These are phyloP conservation scores for Syngnathoides biaculeatus DNA, from an alignment of 2,113 vertebrate species.

Conservation along the genomic window DNA sequence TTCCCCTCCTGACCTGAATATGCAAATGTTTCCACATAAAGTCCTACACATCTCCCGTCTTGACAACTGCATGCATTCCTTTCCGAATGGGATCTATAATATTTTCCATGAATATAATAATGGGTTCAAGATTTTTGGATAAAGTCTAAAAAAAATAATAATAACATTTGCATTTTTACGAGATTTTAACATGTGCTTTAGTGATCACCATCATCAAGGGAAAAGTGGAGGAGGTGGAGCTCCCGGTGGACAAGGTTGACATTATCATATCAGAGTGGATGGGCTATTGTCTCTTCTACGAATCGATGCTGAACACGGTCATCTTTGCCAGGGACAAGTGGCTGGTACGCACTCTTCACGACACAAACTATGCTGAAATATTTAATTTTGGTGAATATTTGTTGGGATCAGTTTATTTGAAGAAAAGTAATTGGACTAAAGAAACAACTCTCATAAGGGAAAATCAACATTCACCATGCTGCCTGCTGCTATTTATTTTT, in stretches of 20 bases:
- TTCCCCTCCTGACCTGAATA: slow-evolving; percentile 1
- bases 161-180: background rate
- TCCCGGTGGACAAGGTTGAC: slow-evolving; percentile 93
- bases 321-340: slow-evolving; percentile 98
- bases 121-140: background rate
- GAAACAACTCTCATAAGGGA: no score
- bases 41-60: background rate
- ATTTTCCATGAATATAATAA: background rate
- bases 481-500: background rate
- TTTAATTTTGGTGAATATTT: no score
- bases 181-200: slow-evolving; percentile 62
- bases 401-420: no score
- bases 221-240: slow-evolving; percentile 96
- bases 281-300: slow-evolving; percentile 97
- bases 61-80: background rate
- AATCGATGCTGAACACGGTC: slow-evolving; percentile 98
- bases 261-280: slow-evolving; percentile 99
- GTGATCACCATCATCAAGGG: slow-evolving; percentile 98
- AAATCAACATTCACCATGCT: no score
- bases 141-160: background rate
- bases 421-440: no score
- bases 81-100: background rate
- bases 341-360: slow-evolving; percentile 76
- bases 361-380: background rate
- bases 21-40: background rate